Evolutionary conservation across 2,113 vertebrate species (phyloP).

Genomic region (Heterocephalus glaber): DNA sequence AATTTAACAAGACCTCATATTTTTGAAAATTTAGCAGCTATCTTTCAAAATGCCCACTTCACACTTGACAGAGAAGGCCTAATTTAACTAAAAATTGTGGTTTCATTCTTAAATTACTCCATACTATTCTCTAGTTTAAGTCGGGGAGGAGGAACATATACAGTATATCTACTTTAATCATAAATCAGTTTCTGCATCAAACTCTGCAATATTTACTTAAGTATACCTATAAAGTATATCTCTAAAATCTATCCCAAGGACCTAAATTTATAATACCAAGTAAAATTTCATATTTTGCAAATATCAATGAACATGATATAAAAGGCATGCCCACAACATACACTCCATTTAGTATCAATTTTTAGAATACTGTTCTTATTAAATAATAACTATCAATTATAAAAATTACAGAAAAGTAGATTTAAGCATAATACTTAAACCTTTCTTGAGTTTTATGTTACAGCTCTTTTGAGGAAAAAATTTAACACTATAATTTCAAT

Average conservation of each 20-base stretch:
- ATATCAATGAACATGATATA: neutral
- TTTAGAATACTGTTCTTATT: constrained; percentile 28
- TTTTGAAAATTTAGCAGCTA: neutral
- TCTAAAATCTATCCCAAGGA: neutral
- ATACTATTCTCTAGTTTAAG: neutral
- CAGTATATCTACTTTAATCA: neutral
- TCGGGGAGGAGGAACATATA: neutral
- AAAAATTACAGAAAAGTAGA: constrained; percentile 22
- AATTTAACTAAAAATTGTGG: neutral
- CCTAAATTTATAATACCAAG: neutral
- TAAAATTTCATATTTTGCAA: neutral
- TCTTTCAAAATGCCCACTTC: neutral
- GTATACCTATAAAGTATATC: neutral
- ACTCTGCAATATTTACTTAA: neutral
- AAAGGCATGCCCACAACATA: neutral
- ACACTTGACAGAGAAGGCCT: neutral
- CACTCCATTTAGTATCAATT: neutral
- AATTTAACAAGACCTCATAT: neutral
- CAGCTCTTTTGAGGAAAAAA: neutral
- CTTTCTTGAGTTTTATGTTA: neutral
- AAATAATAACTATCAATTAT: neutral
- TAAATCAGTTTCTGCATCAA: neutral
- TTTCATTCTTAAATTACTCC: neutral
- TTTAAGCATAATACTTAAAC: neutral
- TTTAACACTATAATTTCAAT: neutral